Evolutionary conservation across 2,797 vertebrate genomes (phyloP).

Genomic region (Helostoma temminkii): DNA sequence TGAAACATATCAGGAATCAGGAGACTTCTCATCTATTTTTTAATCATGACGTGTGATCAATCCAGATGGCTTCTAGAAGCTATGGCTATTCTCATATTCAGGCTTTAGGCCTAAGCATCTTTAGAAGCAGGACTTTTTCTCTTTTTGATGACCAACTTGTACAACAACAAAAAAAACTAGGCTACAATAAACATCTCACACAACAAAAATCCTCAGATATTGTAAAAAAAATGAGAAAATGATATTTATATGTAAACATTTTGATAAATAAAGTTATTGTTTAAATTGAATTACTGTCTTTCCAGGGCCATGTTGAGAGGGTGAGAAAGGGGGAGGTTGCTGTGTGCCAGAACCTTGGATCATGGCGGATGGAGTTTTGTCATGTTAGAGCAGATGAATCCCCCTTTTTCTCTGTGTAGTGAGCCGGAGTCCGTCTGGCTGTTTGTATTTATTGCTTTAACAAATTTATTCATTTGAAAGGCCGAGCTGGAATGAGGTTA

Average conservation of each 20-base stretch:
- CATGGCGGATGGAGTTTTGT: constrained; percentile 65
- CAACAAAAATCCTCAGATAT: constrained; percentile 89
- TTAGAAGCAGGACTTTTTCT: constrained; percentile 63
- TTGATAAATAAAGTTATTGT: constrained; percentile 98
- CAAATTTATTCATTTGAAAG: constrained; percentile 96
- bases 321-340: not conserved
- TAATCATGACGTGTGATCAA: constrained; percentile 76
- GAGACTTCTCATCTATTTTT: constrained; percentile 78
- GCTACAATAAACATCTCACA: constrained; percentile 67
- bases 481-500: constrained; percentile 89
- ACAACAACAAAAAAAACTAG: constrained; percentile 40
- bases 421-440: constrained; percentile 83
- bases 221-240: constrained; percentile 91
- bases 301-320: constrained; percentile 20
- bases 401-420: constrained; percentile 73
- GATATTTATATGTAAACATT: constrained; percentile 99
- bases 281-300: constrained; percentile 80
- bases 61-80: constrained; percentile 84
- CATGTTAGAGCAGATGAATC: constrained; percentile 74
- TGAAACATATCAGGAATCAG: constrained; percentile 84
- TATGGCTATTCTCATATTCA: constrained; percentile 61
- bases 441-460: constrained; percentile 97
- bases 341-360: constrained; percentile 61
- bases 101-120: constrained; percentile 61
- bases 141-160: constrained; percentile 66